These are phyloP conservation scores for Fukomys damarensis DNA, from an alignment of 2,113 vertebrate species.

Conservation along the genomic window DNA sequence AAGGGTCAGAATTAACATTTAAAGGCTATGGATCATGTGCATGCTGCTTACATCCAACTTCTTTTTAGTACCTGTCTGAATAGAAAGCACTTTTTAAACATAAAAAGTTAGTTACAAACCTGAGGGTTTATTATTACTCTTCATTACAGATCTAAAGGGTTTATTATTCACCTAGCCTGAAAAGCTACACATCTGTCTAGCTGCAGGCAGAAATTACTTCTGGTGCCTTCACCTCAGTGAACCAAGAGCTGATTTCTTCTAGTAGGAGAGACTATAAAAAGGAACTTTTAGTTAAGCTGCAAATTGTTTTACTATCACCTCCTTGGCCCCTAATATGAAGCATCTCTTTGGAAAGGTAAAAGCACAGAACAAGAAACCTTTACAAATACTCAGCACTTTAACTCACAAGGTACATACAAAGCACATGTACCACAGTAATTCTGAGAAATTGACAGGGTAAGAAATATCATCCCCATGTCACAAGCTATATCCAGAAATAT, in stretches of 20 bases:
- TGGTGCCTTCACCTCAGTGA: not conserved
- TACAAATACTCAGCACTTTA: conserved; percentile 1
- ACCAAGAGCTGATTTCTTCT: not conserved
- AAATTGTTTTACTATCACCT: not conserved
- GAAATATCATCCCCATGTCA: conserved; percentile 2
- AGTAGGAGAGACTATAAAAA: conserved; percentile 10
- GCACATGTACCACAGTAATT: not conserved
- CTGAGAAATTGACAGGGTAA: not conserved
- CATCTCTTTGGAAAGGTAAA: conserved; percentile 11
- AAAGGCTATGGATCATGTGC: not conserved
- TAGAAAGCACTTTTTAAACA: conserved; percentile 12
- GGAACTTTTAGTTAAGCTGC: not conserved
- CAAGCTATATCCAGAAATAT: not conserved
- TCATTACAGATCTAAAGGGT: conserved; percentile 15
- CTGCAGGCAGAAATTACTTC: not conserved
- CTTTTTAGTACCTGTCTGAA: not conserved
- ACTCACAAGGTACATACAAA: not conserved
- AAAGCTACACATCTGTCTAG: conserved; percentile 26
- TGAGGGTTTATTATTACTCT: conserved; percentile 30
- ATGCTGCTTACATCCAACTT: conserved; percentile 26
- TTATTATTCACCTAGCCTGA: conserved; percentile 43
- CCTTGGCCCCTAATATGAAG: not conserved
- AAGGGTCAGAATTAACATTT: conserved; percentile 4
- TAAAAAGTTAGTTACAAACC: not conserved
- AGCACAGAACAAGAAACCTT: not conserved